Evolutionary conservation across 2,888 invertebrate genomes (phyloP).

Genomic region (Dendrolimus houi): DNA sequence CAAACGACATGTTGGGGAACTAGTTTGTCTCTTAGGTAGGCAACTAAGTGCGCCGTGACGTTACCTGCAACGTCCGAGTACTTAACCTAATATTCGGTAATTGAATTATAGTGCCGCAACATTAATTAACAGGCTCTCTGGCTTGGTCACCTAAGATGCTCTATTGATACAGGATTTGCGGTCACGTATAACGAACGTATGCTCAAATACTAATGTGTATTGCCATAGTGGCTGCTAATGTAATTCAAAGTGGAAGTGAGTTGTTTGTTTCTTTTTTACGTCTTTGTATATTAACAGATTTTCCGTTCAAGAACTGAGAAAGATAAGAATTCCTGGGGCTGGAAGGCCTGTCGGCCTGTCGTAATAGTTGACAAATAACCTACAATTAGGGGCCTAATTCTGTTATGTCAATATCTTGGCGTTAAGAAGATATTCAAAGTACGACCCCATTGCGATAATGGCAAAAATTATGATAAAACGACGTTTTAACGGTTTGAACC

Average conservation of each 20-base stretch:
- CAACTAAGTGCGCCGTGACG: constrained; percentile 53
- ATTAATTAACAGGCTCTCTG: constrained; percentile 59
- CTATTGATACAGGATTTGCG: constrained; percentile 51
- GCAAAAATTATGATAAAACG: no score
- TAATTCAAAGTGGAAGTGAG: no score
- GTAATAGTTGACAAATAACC: neutral
- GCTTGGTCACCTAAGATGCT: constrained; percentile 52
- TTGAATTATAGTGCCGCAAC: constrained; percentile 59
- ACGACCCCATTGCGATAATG: no score
- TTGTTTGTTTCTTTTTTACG: no score
- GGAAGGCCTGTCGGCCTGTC: neutral
- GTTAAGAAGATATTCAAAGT: no score
- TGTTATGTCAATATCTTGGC: no score
- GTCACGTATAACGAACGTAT: constrained; percentile 8
- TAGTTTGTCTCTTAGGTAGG: constrained; percentile 56
- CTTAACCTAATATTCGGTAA: constrained; percentile 72
- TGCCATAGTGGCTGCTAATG: neutral
- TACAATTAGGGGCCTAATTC: neutral
- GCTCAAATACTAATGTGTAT: neutral
- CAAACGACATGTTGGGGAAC: constrained; percentile 24
- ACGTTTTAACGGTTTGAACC: no score
- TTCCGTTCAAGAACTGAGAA: neutral
- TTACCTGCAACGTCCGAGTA: constrained; percentile 44
- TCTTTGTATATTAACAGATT: no score
- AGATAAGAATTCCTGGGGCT: neutral